These are phyloP conservation scores for Lophotis ruficrista DNA, from an alignment of 2,113 vertebrate genomes.

Conservation along the genomic window DNA sequence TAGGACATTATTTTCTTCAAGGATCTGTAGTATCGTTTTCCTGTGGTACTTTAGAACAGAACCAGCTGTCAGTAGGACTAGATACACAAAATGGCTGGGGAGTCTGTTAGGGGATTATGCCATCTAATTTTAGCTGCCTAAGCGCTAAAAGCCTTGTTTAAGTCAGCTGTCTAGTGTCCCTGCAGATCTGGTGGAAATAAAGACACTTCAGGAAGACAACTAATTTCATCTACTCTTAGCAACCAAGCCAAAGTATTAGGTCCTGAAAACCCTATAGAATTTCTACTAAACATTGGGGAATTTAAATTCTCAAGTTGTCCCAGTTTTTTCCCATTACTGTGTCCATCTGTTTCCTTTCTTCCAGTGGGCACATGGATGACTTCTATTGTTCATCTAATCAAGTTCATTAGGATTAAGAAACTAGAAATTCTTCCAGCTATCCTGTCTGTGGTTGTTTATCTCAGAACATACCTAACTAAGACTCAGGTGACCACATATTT, in stretches of 20 bases:
- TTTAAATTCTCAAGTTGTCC: not conserved
- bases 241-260: not conserved
- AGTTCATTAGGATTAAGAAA: not conserved
- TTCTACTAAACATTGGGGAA: not conserved
- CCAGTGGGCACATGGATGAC: too few species aligned
- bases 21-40: not conserved
- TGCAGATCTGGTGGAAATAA: not conserved
- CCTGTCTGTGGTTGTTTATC: not conserved
- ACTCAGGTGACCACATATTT: not conserved
- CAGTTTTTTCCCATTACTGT: not conserved
- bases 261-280: not conserved
- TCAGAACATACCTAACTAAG: not conserved
- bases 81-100: not conserved
- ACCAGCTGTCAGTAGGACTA: conserved; percentile 38
- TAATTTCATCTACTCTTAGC: not conserved
- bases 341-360: not conserved
- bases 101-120: conserved; percentile 12
- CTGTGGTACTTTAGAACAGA: conserved; percentile 30
- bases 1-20: conserved; percentile 54
- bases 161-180: not conserved
- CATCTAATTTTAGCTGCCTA: conserved; percentile 4
- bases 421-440: not conserved
- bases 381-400: not conserved
- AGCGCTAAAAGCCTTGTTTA: not conserved
- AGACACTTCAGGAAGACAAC: not conserved